Evolutionary conservation across 2,113 vertebrate species (phyloP), one percentile per base, ranked within the genome.

Genomic region (Leucoraja erinaceus): DNA sequence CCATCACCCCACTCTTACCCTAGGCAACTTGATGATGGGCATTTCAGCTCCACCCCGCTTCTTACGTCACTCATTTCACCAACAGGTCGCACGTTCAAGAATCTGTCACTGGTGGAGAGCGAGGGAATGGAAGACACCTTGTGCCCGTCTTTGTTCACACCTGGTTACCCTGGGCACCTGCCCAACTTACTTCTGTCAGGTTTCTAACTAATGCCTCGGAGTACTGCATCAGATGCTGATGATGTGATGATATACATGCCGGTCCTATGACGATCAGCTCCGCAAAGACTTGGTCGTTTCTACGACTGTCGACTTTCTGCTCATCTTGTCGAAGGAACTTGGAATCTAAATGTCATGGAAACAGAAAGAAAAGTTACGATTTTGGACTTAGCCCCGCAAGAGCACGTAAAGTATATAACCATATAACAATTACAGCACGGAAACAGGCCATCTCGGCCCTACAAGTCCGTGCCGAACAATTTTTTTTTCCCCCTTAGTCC

Each of bases 251-350:
- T 94, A 94, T 99, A 99, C 98, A 99, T 98, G 94, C 98, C 93
- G 99, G 96, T 68, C 98, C 98, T 76, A 99, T 98, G 94, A 98
- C 99, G 93, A 97, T 94, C 94, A 99, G 97, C 99, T 98, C 99
- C 93, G 99, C 97, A 0, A 97, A 96, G 93, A 99, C 94, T 6
- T 95, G 95, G 93, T 97, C 94, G 93, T 96, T 96, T 91, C 97
- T 96, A 0, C 97, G 97, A 97, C 96, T 6, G 96, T 93, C 22
- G 98, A 96, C 95, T 98, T 99, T 83, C 98, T 96, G 94, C 97
- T 98, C 95, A 98, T 98, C 94, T 99, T 98, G 0, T 97, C 99
- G 94, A 98, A 96, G 91, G 98, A 97, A 0, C 97, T 99, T 22
- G 98, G 98, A 95, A 99, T 99, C 99, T 99, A 91, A 54, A 54